These are phyloP conservation scores for Tanypteryx hageni DNA, from an alignment of 2,888 invertebrate species.

Conservation along the genomic window DNA sequence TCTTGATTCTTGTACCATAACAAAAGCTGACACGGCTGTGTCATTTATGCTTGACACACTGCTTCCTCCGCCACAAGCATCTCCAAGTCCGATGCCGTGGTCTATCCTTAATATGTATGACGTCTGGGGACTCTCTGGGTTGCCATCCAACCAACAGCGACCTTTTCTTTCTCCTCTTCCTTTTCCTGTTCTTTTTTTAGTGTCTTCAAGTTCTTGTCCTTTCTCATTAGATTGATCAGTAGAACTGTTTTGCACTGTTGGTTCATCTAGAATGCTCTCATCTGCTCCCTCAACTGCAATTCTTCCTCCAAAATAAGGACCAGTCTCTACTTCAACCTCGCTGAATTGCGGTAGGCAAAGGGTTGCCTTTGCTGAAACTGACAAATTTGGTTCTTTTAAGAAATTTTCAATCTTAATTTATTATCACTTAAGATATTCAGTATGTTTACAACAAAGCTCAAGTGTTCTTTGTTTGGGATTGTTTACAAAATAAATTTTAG, in stretches of 20 bases:
- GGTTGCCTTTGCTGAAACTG: slow-evolving; percentile 89
- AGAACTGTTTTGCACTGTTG: background rate
- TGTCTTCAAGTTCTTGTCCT: background rate
- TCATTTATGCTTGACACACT: slow-evolving; percentile 81
- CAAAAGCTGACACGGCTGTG: slow-evolving; percentile 88
- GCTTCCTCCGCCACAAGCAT: slow-evolving; percentile 81
- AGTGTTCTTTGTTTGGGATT: background rate
- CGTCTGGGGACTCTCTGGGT: slow-evolving; percentile 84
- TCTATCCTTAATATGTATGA: slow-evolving; percentile 86
- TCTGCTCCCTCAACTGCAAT: slow-evolving; percentile 86
- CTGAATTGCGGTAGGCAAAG: slow-evolving; percentile 88
- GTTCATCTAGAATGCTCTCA: slow-evolving; percentile 66
- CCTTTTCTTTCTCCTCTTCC: slow-evolving; percentile 72
- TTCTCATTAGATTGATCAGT: slow-evolving; percentile 7
- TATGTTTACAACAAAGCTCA: background rate
- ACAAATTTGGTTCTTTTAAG: slow-evolving; percentile 65
- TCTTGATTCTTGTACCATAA: slow-evolving; percentile 89
- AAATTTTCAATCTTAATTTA: background rate
- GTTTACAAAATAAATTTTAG: background rate
- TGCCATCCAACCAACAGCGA: slow-evolving; percentile 85
- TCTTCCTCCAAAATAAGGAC: slow-evolving; percentile 87
- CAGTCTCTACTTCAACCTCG: slow-evolving; percentile 89
- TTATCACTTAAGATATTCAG: background rate
- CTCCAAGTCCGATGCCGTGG: slow-evolving; percentile 75
- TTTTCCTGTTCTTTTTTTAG: slow-evolving; percentile 25